phyloP scores from a whole-genome alignment of 2,113 vertebrate species.

The Mugil cephalus region DNA sequence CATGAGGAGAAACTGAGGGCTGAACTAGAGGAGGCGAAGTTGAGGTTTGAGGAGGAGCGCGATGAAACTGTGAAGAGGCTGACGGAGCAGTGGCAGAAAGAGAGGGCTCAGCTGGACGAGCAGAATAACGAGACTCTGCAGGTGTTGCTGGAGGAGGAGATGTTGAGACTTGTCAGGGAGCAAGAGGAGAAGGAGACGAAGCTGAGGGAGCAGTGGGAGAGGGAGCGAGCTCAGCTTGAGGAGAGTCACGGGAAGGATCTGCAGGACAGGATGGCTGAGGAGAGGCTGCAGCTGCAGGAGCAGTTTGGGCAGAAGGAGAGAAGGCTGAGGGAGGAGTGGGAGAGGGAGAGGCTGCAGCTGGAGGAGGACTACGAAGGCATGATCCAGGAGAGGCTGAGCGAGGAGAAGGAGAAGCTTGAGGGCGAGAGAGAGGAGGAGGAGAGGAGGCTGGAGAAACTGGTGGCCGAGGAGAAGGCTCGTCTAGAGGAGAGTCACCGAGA shows the following conservation, averaged over 20 bases:
- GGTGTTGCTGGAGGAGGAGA: constrained; percentile 76
- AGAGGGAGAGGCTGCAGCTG: constrained; percentile 79
- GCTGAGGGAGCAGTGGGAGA: constrained; percentile 79
- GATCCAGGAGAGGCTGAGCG: constrained; percentile 79
- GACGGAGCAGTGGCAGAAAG: constrained; percentile 79
- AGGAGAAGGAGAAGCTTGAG: constrained; percentile 70
- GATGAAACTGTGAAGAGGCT: constrained; percentile 68
- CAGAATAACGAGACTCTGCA: constrained; percentile 79
- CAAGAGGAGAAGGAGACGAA: constrained; percentile 79
- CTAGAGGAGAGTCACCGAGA: constrained; percentile 76
- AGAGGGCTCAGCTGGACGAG: constrained; percentile 79
- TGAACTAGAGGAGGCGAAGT: constrained; percentile 73
- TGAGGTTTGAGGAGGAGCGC: constrained; percentile 67
- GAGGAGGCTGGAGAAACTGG: constrained; percentile 53
- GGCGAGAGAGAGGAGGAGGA: constrained; percentile 71
- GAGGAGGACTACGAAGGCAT: constrained; percentile 80
- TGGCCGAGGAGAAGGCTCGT: constrained; percentile 77
- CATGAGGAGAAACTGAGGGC: constrained; percentile 77
- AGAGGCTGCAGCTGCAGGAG: constrained; percentile 49
- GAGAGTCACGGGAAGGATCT: constrained; percentile 74
- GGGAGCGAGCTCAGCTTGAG: constrained; percentile 73
- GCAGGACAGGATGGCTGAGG: constrained; percentile 69
- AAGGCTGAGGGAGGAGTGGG: constrained; percentile 76
- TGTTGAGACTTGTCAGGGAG: constrained; percentile 66
- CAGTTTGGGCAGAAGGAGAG: constrained; percentile 75